Conservation (phyloP, 64 coral and sea anemone genomes). For the Platygyra sinensis region DNA sequence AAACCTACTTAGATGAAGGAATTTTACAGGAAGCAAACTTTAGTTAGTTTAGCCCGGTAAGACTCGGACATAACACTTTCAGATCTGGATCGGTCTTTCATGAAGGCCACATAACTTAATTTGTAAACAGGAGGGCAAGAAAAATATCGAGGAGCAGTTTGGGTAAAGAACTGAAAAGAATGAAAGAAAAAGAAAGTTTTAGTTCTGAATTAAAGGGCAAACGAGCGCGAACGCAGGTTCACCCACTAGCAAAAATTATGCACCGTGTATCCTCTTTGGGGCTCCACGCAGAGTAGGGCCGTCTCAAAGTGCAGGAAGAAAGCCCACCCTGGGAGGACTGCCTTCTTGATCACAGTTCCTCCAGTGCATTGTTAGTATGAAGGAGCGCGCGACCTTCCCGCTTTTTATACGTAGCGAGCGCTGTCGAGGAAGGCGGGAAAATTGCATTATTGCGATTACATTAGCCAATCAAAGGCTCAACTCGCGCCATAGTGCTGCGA, state of each 20-base stretch:
- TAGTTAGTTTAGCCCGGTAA: too few relatives aligned
- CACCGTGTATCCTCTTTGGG: slow-evolving; percentile 51
- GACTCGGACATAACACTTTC: too few relatives aligned
- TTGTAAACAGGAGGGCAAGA: neutral
- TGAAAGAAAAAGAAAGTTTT: neutral
- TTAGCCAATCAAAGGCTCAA: slow-evolving; percentile 53
- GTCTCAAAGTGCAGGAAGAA: slow-evolving; percentile 60
- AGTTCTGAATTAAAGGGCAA: slow-evolving; percentile 17
- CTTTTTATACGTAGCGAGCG: slow-evolving; percentile 66
- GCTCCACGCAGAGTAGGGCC: slow-evolving; percentile 71
- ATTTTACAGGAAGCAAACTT: too few relatives aligned
- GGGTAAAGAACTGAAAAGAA: neutral
- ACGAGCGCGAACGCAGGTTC: slow-evolving; percentile 47
- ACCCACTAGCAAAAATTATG: slow-evolving; percentile 50
- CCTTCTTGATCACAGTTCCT: slow-evolving; percentile 96
- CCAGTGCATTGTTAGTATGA: slow-evolving; percentile 99
- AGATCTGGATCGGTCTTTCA: too few relatives aligned
- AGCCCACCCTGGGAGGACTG: slow-evolving; percentile 71
- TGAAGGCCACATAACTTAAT: neutral
- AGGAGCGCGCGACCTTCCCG: slow-evolving; percentile 15
- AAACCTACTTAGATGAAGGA: too few relatives aligned
- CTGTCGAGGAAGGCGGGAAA: slow-evolving; percentile 19
- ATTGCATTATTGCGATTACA: neutral
- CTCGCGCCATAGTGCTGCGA: slow-evolving; percentile 6
- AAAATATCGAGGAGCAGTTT: neutral